phyloP scores from a whole-genome alignment of 1,140 invertebrate species.

The Drosophila oshimai region DNA sequence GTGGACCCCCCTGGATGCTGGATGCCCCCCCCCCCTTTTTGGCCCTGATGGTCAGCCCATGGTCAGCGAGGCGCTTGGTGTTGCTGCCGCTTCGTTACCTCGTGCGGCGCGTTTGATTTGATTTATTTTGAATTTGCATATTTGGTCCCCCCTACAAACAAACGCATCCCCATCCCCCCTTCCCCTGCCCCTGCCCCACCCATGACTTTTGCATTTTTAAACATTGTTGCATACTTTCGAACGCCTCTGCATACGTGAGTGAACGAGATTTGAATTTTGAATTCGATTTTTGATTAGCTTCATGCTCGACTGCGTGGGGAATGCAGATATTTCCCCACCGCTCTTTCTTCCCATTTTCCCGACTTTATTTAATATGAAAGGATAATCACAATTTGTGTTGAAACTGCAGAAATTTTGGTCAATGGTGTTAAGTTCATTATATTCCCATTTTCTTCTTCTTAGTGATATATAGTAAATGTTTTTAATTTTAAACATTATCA shows the following conservation, averaged over 20 bases:
- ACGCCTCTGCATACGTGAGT: conserved; percentile 57
- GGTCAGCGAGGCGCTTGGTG: conserved; percentile 61
- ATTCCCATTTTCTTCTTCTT: too few species aligned
- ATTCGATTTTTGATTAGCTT: conserved; percentile 55
- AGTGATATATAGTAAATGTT: too few species aligned
- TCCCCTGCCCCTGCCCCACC: neutral
- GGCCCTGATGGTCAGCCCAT: neutral
- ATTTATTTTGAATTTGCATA: conserved; percentile 79
- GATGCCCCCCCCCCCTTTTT: neutral
- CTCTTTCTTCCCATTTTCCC: neutral
- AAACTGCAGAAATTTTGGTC: neutral
- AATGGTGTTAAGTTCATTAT: too few species aligned
- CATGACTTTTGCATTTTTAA: conserved; percentile 71
- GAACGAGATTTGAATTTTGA: conserved; percentile 55
- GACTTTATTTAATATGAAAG: neutral
- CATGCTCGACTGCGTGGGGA: conserved; percentile 8
- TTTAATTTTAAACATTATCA: too few species aligned
- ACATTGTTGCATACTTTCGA: conserved; percentile 71
- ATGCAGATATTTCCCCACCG: neutral
- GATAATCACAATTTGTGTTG: neutral
- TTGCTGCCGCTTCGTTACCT: conserved; percentile 79
- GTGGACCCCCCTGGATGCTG: neutral
- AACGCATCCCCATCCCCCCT: neutral
- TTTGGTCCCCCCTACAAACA: conserved; percentile 47
- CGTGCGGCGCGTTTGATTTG: conserved; percentile 73